Base-by-base conservation (phyloP, 2,888 invertebrate species). In the Ephialtes manifestator region DNA sequence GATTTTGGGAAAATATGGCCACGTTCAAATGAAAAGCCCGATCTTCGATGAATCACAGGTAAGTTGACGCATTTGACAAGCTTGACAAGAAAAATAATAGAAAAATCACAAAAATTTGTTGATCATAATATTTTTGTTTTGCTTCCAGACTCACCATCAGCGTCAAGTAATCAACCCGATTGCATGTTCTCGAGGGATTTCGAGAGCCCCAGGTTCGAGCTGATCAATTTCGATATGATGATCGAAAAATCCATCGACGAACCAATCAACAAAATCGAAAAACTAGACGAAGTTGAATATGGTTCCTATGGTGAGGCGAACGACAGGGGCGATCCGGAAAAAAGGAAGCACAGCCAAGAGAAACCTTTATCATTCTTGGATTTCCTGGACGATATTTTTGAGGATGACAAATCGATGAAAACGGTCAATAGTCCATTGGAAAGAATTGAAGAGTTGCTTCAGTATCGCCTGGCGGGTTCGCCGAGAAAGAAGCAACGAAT, bases 121-220 rank as follows among this genome's bases (percentile, higher is more conserved):
- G 5, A 13, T 72, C 48, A 72, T 8, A 35, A 70, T 68, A 24
- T 5, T 18, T 65, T 4, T 13, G 65, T 81, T 72, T 43, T 48
- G 13, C 2, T 51, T 51, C 39, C 35, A 86, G 86, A 48, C 60
- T 65, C n/a, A n/a, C 67, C 81, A 13, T 77, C 82, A 0, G 31
- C 85, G n/a, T 85, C 83, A 53, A 83, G 83, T n/a, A 74, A 86
- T 48, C 35, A 53, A 20, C 53, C 35, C 35, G 60, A 68, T 55
- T 20, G 81, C 28, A 46, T 68, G 5, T 10, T 71, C 8, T 20
- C 20, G 15, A n/a, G 15, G 24, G 20, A 71, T n/a, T 28, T 71
- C 39, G 71, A 78, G n/a, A 18, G n/a, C 31, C 8, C 48, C 20
- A 58, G 28, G 7, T 60, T 60, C 35, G 75, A 76, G 0, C 24